Evolutionary conservation across 1,140 invertebrate genomes (phyloP).

Genomic region (Chironomus tepperi): DNA sequence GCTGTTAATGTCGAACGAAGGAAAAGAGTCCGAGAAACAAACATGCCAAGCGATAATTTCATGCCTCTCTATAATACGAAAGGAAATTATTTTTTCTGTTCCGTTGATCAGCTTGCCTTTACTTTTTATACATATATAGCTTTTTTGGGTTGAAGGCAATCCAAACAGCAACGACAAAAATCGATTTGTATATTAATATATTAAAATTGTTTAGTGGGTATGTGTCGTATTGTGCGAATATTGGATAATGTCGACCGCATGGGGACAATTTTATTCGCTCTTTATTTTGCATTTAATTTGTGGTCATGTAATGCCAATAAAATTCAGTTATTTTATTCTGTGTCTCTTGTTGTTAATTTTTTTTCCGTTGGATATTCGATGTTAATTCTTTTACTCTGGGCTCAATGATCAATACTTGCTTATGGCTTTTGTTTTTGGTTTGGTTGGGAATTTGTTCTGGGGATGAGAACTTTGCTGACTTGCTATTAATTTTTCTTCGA

Average conservation of each 20-base stretch:
- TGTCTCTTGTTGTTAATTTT: background rate
- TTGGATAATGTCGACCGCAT: conserved; percentile 4
- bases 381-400: background rate
- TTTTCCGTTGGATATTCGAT: background rate
- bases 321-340: background rate
- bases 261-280: background rate
- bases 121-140: background rate
- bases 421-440: background rate
- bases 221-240: conserved; percentile 16
- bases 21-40: background rate
- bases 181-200: conserved; percentile 16
- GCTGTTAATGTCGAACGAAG: background rate
- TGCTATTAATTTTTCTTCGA: too few relatives aligned
- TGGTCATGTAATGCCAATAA: conserved; percentile 21
- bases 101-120: background rate
- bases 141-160: background rate
- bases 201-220: conserved; percentile 22
- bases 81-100: background rate
- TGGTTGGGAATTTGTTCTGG: too few relatives aligned
- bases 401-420: background rate
- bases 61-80: background rate
- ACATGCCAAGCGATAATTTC: background rate
- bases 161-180: background rate
- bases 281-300: conserved; percentile 18
- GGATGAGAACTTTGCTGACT: too few relatives aligned